phyloP scores from a whole-genome alignment of 2,797 vertebrate genomes.

The Fratercula arctica region DNA sequence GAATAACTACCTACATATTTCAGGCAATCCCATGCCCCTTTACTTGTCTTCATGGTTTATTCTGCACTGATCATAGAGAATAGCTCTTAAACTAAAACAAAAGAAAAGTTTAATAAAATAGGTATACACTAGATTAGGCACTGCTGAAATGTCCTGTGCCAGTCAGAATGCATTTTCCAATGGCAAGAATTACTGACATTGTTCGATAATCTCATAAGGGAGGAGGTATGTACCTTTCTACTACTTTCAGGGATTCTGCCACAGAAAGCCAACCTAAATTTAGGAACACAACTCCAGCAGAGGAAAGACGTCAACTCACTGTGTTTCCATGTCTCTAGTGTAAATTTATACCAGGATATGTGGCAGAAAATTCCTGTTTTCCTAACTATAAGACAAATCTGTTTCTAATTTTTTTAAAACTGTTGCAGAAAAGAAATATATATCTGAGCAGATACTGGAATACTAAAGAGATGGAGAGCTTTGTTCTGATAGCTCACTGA shows the following conservation, averaged over 20 bases:
- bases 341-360: background rate
- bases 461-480: background rate
- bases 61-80: background rate
- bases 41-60: background rate
- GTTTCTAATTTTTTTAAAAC: background rate
- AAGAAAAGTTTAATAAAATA: background rate
- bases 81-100: background rate
- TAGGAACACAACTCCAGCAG: background rate
- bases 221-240: background rate
- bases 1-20: background rate
- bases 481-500: background rate
- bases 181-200: background rate
- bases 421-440: background rate
- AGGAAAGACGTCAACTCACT: background rate
- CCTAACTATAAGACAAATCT: background rate
- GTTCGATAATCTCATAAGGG: background rate
- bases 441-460: background rate
- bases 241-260: background rate
- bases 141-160: background rate
- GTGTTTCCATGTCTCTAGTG: background rate
- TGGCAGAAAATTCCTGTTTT: background rate
- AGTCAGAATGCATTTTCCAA: background rate
- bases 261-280: background rate
- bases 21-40: background rate
- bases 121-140: background rate